Percentiles rank a stretch among this genome's conserved stretches.
Evolutionary conservation across 2,888 invertebrate species (phyloP).

Genomic region (Chrysodeixis includens): DNA sequence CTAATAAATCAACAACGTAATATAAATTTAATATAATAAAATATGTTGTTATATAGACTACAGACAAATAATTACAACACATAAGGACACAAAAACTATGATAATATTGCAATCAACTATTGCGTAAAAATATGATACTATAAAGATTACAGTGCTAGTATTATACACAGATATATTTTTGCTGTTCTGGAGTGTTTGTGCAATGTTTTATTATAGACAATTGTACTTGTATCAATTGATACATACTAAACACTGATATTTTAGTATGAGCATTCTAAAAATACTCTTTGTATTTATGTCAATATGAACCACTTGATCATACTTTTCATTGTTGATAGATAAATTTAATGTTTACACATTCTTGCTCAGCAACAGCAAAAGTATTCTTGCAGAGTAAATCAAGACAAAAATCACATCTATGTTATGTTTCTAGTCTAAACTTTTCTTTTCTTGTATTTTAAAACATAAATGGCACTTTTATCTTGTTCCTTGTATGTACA

Average conservation of each 20-base stretch:
- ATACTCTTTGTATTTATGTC: background rate
- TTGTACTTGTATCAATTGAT: background rate
- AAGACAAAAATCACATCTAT: slow-evolving; percentile 32
- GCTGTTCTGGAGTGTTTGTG: background rate
- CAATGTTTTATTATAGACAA: background rate
- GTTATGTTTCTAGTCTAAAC: slow-evolving; percentile 10
- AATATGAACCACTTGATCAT: background rate
- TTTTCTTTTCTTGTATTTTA: slow-evolving; percentile 3
- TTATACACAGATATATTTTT: background rate
- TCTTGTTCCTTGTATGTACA: slow-evolving; percentile 25
- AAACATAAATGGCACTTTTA: slow-evolving; percentile 20
- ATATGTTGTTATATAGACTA: slow-evolving; percentile 57
- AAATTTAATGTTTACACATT: background rate
- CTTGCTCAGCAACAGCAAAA: background rate
- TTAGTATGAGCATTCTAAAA: background rate
- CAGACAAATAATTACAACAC: slow-evolving; percentile 51
- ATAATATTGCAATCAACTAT: slow-evolving; percentile 55
- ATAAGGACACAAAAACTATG: slow-evolving; percentile 47
- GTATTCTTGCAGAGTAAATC: slow-evolving; percentile 9
- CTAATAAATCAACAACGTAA: slow-evolving; percentile 71
- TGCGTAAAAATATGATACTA: slow-evolving; percentile 36
- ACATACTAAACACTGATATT: background rate
- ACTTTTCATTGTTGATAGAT: background rate
- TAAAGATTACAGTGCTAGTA: slow-evolving; percentile 40
- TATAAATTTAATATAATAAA: slow-evolving; percentile 64